Percentiles rank a stretch among this genome's conserved stretches.
phyloP scores from a whole-genome alignment of 2,797 vertebrate genomes.

The Lagodon rhomboides region DNA sequence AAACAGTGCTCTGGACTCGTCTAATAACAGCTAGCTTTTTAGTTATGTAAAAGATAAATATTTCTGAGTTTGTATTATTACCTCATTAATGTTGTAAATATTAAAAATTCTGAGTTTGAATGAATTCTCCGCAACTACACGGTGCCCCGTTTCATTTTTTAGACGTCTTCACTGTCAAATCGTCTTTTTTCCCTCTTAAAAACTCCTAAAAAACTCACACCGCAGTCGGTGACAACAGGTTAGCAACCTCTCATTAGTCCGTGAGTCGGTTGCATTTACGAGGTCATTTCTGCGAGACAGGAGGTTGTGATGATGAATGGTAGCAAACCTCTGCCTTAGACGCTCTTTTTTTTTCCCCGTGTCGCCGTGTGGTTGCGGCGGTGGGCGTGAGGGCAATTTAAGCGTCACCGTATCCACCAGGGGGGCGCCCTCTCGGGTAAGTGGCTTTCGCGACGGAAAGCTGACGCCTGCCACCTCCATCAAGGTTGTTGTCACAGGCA shows the following conservation, averaged over 20 bases:
- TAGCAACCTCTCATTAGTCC: constrained; percentile 80
- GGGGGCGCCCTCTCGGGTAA: constrained; percentile 84
- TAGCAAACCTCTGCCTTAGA: constrained; percentile 75
- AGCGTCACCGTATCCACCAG: constrained; percentile 80
- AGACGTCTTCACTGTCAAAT: constrained; percentile 55
- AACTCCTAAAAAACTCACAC: constrained; percentile 65
- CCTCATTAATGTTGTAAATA: no score
- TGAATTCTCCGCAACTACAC: no score
- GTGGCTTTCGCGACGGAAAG: constrained; percentile 87
- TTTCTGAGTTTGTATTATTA: no score
- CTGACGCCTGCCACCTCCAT: constrained; percentile 86
- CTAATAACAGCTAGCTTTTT: no score
- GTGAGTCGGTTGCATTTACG: constrained; percentile 75
- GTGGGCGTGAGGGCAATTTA: constrained; percentile 84
- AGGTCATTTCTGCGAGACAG: constrained; percentile 77
- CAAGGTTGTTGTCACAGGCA: constrained; percentile 83
- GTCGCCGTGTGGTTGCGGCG: constrained; percentile 74
- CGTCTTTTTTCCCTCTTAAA: not conserved
- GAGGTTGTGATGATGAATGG: constrained; percentile 83
- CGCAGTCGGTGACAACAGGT: constrained; percentile 78
- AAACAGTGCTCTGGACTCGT: no score
- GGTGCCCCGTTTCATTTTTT: no score
- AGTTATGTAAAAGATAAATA: no score
- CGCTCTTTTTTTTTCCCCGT: constrained; percentile 61
- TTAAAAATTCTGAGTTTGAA: no score